Base-by-base conservation (phyloP, 64 coral and sea anemone species). In the Porites australiensis region DNA sequence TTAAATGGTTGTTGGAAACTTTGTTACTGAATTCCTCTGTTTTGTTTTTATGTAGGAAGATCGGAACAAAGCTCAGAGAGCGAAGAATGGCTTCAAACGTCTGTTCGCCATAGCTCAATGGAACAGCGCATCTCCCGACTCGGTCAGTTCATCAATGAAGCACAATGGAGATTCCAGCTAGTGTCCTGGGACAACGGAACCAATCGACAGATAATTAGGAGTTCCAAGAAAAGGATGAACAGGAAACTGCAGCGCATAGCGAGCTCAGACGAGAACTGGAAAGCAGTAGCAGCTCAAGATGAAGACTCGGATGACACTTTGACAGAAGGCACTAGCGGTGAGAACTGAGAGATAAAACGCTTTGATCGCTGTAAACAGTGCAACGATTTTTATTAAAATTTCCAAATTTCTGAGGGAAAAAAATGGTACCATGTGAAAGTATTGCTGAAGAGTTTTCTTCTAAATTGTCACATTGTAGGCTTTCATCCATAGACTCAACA, bases 131-230 rank as follows among this genome's bases (percentile, higher is more conserved):
- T 93, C 22, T 99, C 98, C 3, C 86, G 98, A 5, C 85, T 99
- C 55, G 86, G 98, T 2, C 94, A 99, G 74, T 99, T 85, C 88
- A 91, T 99, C 27, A 94, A 91, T 53, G 98, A 99, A 74, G 98
- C 98, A 12, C 94, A 99, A 62, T 99, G 98, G 98, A 96, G 98
- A 65, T 88, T 93, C 48, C 98, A 99, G 77, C 66, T 99, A 21
- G 98, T 99, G 18, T 94, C 98, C 3, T 98, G 92, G 95, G 91
- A 88, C 44, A 74, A 77, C 6, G 60, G 12, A 15, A 58, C 74
- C 6, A 84, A 84, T 37, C 9, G 46, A 22, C 80, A 59, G 16
- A 88, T 58, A 44, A 87, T 13, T 13, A 91, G 79, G 63, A 91
- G 62, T 37, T 91, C 82, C 44, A 86, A 52, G 68, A 91, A n/a